Percentiles rank a stretch among this genome's conserved stretches.
phyloP scores from a whole-genome alignment of 2,888 invertebrate genomes.

The Pollenia amentaria region DNA sequence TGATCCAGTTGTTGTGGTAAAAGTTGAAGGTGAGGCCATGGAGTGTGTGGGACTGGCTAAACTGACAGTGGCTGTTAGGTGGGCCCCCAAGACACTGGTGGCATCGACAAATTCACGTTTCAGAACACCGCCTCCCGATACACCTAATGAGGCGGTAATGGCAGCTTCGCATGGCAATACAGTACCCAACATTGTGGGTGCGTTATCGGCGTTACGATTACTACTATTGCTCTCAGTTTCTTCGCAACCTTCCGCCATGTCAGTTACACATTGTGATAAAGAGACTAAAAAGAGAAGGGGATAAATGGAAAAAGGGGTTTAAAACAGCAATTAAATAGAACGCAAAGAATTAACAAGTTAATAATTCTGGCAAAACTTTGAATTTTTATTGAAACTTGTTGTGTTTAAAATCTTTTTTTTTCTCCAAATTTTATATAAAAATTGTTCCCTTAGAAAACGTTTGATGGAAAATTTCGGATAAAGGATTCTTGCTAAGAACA shows the following conservation, averaged over 20 bases:
- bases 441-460: too few relatives aligned
- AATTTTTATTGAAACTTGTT: too few relatives aligned
- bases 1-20: slow-evolving; percentile 55
- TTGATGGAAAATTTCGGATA: too few relatives aligned
- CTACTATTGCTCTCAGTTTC: slow-evolving; percentile 83
- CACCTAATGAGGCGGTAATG: slow-evolving; percentile 82
- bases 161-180: slow-evolving; percentile 84
- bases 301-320: background rate
- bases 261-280: slow-evolving; percentile 89
- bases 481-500: too few relatives aligned
- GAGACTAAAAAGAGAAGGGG: slow-evolving; percentile 85
- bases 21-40: slow-evolving; percentile 74
- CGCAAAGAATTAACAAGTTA: too few relatives aligned
- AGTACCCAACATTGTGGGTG: slow-evolving; percentile 84
- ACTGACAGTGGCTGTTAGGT: slow-evolving; percentile 77
- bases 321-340: too few relatives aligned
- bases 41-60: slow-evolving; percentile 73
- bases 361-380: too few relatives aligned
- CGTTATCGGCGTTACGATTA: slow-evolving; percentile 77
- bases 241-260: slow-evolving; percentile 90
- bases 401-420: too few relatives aligned
- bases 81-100: slow-evolving; percentile 77
- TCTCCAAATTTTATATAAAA: too few relatives aligned
- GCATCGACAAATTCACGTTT: slow-evolving; percentile 84
- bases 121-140: slow-evolving; percentile 77